These are phyloP conservation scores for Hyla sarda DNA, from an alignment of 2,113 vertebrate species.

Conservation along the genomic window DNA sequence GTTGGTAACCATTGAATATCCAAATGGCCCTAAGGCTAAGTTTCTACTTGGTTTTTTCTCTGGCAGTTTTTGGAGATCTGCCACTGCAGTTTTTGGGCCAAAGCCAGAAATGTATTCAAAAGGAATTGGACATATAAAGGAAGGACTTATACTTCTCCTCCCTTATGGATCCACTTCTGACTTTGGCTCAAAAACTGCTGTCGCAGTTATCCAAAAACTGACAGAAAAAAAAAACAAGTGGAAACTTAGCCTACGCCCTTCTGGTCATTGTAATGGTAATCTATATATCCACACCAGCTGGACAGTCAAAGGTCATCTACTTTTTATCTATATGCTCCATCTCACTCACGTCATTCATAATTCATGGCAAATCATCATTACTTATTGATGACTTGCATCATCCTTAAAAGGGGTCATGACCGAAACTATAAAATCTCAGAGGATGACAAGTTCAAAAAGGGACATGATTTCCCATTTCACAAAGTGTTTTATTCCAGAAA, in stretches of 20 bases:
- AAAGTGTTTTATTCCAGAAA: background rate
- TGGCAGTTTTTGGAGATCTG: too few species aligned
- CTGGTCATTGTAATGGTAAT: background rate
- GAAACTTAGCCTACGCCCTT: background rate
- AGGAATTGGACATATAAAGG: too few species aligned
- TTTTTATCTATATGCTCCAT: background rate
- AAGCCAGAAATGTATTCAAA: too few species aligned
- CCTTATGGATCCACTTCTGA: too few species aligned
- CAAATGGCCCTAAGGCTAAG: too few species aligned
- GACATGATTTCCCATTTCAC: background rate
- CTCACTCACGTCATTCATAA: background rate
- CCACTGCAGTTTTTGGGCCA: too few species aligned
- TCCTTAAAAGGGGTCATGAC: constrained; percentile 4
- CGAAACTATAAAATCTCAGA: background rate
- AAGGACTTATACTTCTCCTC: too few species aligned
- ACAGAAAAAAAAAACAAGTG: too few species aligned
- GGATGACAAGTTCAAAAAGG: background rate
- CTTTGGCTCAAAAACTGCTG: too few species aligned
- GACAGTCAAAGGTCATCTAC: background rate
- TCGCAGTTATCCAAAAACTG: too few species aligned
- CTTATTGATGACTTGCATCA: background rate
- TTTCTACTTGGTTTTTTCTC: too few species aligned
- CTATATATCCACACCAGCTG: background rate
- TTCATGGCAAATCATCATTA: background rate
- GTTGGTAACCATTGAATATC: background rate